These are phyloP conservation scores for Caenorhabditis doughertyi DNA, from an alignment of 2,888 invertebrate genomes.

Conservation along the genomic window DNA sequence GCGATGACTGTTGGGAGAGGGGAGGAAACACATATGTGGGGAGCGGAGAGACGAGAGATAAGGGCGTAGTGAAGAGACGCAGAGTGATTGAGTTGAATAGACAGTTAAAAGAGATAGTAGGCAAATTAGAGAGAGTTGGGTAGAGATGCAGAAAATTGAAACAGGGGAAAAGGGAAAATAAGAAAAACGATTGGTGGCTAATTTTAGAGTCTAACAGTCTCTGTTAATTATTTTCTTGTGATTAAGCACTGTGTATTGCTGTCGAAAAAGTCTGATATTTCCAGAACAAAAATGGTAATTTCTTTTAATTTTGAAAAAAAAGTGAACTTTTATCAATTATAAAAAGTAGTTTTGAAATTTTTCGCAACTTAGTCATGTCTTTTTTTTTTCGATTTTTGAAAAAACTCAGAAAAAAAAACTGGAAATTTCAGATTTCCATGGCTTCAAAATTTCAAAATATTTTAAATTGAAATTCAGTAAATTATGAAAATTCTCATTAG, in stretches of 20 bases:
- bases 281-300: not conserved
- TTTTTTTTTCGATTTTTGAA: too few species aligned
- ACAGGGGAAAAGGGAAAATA: not conserved
- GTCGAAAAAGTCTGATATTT: not conserved
- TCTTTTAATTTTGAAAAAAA: not conserved
- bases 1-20: slow-evolving; percentile 44
- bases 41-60: not conserved
- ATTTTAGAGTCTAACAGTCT: slow-evolving; percentile 9
- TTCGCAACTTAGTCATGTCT: too few species aligned
- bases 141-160: slow-evolving; percentile 10
- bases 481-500: too few species aligned
- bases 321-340: too few species aligned
- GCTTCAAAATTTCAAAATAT: too few species aligned
- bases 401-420: too few species aligned
- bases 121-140: slow-evolving; percentile 28
- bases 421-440: too few species aligned
- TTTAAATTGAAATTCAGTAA: too few species aligned
- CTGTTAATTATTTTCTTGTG: not conserved
- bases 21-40: too few species aligned
- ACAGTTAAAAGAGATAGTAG: slow-evolving; percentile 29
- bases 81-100: slow-evolving; percentile 10
- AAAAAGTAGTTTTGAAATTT: not conserved
- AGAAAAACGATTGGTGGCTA: not conserved
- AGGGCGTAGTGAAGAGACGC: slow-evolving; percentile 10
- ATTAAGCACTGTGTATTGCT: not conserved